Evolutionary conservation across 1,140 invertebrate genomes (phyloP).

Genomic region (Daktulosphaira vitifoliae): DNA sequence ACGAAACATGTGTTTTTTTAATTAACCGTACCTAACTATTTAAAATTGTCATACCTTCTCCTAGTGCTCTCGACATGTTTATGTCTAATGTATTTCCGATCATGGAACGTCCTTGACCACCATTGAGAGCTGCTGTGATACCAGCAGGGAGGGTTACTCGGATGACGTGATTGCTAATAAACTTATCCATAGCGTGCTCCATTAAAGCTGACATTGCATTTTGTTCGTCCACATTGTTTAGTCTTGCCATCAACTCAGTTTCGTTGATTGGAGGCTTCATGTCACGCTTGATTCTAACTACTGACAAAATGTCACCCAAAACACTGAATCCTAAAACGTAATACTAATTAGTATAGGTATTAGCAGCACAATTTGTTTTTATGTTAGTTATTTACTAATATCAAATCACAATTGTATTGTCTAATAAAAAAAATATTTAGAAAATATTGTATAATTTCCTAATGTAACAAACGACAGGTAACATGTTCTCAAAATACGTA

Average conservation of each 20-base stretch:
- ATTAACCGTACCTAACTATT: too few relatives aligned
- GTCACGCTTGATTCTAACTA: slow-evolving; percentile 39
- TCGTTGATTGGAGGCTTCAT: slow-evolving; percentile 37
- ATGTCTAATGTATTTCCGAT: slow-evolving; percentile 36
- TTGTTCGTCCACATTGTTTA: slow-evolving; percentile 33
- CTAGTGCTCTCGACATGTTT: slow-evolving; percentile 34
- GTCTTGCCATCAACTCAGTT: slow-evolving; percentile 36
- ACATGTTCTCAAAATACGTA: too few relatives aligned
- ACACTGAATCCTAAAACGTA: slow-evolving; percentile 35
- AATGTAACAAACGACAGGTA: too few relatives aligned
- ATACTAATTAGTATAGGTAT: background rate
- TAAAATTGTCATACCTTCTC: slow-evolving; percentile 29
- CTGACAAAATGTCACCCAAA: slow-evolving; percentile 34
- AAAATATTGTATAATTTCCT: too few relatives aligned
- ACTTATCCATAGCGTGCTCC: slow-evolving; percentile 35
- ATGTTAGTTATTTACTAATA: too few relatives aligned
- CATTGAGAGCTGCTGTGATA: slow-evolving; percentile 24
- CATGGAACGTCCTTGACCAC: slow-evolving; percentile 22
- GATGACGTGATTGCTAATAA: slow-evolving; percentile 35
- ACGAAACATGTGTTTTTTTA: too few relatives aligned
- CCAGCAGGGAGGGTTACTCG: slow-evolving; percentile 34
- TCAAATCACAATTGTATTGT: too few relatives aligned
- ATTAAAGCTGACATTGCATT: slow-evolving; percentile 30
- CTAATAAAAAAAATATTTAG: too few relatives aligned
- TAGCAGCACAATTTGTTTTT: too few relatives aligned